Evolutionary conservation across 2,888 invertebrate genomes (phyloP), one percentile per base, ranked within the genome.

Genomic region (Drosophila tanythrix): DNA sequence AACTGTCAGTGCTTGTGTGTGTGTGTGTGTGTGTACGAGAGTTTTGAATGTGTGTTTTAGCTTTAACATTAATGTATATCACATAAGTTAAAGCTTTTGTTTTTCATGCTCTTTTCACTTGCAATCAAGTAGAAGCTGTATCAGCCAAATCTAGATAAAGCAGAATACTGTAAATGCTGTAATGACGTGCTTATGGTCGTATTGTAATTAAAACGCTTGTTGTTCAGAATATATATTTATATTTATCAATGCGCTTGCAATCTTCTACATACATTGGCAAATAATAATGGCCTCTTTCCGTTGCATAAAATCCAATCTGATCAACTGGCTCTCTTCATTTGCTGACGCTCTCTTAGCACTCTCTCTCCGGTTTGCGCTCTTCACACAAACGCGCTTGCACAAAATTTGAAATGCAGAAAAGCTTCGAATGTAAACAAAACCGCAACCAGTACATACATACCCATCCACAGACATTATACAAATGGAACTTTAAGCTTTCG

Each of bases 11-110:
- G 40, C 51, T 18, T 48, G 15, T 55, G 43, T 57, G 7, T 55
- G 33, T 61, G 27, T 50, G 31, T 31, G 52, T 46, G 53, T 31
- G 25, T 52, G 33, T 33, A 10, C 68, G 67, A 69, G 70, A 21
- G 36, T 56, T 33, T 51, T 63, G 53, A 58, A 55, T 48, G 36
- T 64, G 53, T 58, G 65, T 57, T 5, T 55, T 52, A 51, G 52
- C 36, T 56, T 36, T 13, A 13, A 27, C 27, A 38, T 27, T 46
- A 25, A 25, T 55, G 3, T n/a, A 38, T 8, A 13, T 33, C 6
- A 55, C 18, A 55, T 18, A 36, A 18, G 35, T 55, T 35, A 10
- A 55, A 36, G 15, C 3, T 18, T 25, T 25, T 18, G 2, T 18
- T 15, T 15, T 25, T 25, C 46, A 3, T 46, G 25, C 8, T 27